phyloP scores from a whole-genome alignment of 2,113 vertebrate genomes.

The Nothobranchius furzeri region DNA sequence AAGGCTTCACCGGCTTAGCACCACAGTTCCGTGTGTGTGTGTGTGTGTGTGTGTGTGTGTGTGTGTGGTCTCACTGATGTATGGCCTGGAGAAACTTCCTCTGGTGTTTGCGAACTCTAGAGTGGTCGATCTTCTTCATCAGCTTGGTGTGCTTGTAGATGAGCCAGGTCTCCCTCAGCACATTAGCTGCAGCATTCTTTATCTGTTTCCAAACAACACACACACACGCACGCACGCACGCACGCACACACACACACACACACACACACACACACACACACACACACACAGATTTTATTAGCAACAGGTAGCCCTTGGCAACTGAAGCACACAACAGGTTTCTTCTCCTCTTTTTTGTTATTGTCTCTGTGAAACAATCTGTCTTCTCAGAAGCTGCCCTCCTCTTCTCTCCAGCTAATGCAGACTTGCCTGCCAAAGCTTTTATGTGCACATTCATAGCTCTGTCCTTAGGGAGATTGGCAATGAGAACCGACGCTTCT shows the following conservation, averaged over 20 bases:
- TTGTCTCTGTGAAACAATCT: constrained; percentile 33
- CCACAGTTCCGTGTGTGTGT: constrained; percentile 7
- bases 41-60: constrained; percentile 7
- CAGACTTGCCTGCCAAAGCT: constrained; percentile 49
- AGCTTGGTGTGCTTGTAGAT: constrained; percentile 99
- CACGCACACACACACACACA: constrained; percentile 35
- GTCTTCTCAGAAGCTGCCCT: constrained; percentile 49
- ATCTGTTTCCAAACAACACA: constrained; percentile 80
- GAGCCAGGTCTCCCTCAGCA: constrained; percentile 96
- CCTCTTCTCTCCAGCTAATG: constrained; percentile 43
- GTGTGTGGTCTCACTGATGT: constrained; percentile 88
- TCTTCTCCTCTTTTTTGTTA: constrained; percentile 18
- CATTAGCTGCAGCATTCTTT: constrained; percentile 96
- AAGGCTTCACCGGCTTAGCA: constrained; percentile 35
- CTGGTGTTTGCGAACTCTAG: constrained; percentile 96
- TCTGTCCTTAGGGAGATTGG: constrained; percentile 61
- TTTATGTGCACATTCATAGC: constrained; percentile 61
- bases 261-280: constrained; percentile 35
- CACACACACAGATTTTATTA: constrained; percentile 48
- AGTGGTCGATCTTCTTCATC: constrained; percentile 96
- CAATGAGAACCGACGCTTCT: constrained; percentile 52
- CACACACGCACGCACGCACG: constrained; percentile 29
- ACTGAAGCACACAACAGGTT: constrained; percentile 55
- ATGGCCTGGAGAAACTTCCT: constrained; percentile 98
- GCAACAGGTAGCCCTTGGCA: constrained; percentile 65